Evolutionary conservation across 2,797 vertebrate species (phyloP), one percentile per base, ranked within the genome.

Genomic region (Hozukius guyotensis): DNA sequence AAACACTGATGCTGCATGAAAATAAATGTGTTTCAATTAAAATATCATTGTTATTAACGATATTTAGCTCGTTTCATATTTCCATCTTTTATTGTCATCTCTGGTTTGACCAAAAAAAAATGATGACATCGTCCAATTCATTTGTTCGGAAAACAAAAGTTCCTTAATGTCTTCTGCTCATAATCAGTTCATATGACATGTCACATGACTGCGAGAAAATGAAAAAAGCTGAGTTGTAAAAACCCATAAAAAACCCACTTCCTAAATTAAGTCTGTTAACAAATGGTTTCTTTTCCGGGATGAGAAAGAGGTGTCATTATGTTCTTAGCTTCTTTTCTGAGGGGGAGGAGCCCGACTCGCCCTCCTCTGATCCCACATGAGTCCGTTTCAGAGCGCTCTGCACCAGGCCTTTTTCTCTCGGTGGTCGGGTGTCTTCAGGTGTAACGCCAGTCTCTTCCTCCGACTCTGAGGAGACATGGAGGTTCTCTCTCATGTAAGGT

Each of bases 271-370:
- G 83, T 87, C 85, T 55, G 55, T 72, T 82, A 82, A 84, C 42
- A 81, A 84, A 83, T 22, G 57, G 65, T 66, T 75, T 57, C 20
- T 80, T 68, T 71, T 71, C 60, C 8, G 2, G 16, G 70, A 18
- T 6, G 42, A 87, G 60, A 70, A 67, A 46, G 38, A 71, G 24
- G 49, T 2, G 36, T 91, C 91, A 95, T 96, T 96, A 98, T 94
- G 96, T 98, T 96, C 97, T 99, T 75, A 97, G 87, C 96, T 97
- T 99, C 95, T 99, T 99, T 91, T 98, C 98, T 89, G 96, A 96
- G 29, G 96, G 96, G 2, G 96, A 95, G 81, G 95, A 95, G 87
- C 96, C 96, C 60, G 95, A 93, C 82, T 96, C 96, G 63, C 94
- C 92, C 71, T 97, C 97, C 82, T 97, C 97, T 27, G 96, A 91